Evolutionary conservation across 2,797 vertebrate genomes (phyloP).

Genomic region (Lithobates pipiens): DNA sequence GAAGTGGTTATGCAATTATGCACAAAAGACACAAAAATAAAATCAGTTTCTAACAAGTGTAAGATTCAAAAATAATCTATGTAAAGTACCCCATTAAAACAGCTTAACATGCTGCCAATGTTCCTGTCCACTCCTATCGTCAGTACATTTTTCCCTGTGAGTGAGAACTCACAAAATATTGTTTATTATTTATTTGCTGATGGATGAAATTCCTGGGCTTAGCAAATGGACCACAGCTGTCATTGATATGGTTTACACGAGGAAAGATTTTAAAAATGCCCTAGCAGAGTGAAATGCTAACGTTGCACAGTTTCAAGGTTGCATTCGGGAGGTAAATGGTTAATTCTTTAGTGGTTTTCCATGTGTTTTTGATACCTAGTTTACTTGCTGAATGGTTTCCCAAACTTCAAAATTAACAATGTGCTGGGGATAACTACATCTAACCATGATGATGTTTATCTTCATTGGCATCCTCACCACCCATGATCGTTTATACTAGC

Average conservation of each 20-base stretch:
- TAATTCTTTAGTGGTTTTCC: not conserved
- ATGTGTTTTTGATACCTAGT: not conserved
- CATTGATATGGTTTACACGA: not conserved
- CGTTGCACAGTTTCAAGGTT: not conserved
- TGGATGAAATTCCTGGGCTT: too few species aligned
- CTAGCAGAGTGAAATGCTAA: not conserved
- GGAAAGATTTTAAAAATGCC: not conserved
- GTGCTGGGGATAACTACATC: not conserved
- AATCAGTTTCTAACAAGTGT: too few species aligned
- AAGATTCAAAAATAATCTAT: too few species aligned
- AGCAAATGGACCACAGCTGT: too few species aligned
- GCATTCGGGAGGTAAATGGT: not conserved
- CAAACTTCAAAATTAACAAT: not conserved
- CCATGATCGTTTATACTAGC: slow-evolving; percentile 9
- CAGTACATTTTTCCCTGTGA: too few species aligned
- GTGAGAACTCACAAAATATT: too few species aligned
- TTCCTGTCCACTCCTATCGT: too few species aligned
- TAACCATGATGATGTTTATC: not conserved
- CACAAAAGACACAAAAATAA: too few species aligned
- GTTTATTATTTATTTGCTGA: too few species aligned
- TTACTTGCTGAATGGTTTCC: not conserved
- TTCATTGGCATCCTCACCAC: not conserved
- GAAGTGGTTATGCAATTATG: too few species aligned
- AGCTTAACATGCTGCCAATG: too few species aligned
- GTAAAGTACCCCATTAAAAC: too few species aligned